phyloP scores from a whole-genome alignment of 2,113 vertebrate genomes.

The Proterorhinus semilunaris region DNA sequence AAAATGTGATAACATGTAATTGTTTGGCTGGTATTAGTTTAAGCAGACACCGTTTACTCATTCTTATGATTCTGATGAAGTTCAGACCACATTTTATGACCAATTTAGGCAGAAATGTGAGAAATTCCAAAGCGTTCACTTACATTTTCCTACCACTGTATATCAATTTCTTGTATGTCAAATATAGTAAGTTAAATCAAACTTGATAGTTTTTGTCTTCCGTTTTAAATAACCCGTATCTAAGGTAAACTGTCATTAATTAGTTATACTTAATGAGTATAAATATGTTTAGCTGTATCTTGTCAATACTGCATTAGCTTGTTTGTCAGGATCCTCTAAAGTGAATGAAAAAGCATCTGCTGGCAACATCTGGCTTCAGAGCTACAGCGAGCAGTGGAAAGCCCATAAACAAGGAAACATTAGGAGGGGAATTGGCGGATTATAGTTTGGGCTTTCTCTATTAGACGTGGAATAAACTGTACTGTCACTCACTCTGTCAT shows the following conservation, averaged over 20 bases:
- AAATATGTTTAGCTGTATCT: neutral
- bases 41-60: no score
- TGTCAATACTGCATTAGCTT: neutral
- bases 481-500: conserved; percentile 3
- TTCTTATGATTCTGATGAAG: no score
- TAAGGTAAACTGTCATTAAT: neutral
- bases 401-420: conserved; percentile 8
- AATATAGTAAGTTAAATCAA: no score
- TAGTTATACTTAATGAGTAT: neutral
- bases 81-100: no score
- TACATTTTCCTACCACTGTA: no score
- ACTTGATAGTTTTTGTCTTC: no score
- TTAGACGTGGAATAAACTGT: conserved; percentile 10
- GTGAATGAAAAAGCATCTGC: conserved; percentile 1
- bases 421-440: conserved; percentile 4
- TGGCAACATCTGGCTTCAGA: neutral
- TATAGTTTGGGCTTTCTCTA: conserved; percentile 3
- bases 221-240: no score
- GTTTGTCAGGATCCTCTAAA: neutral
- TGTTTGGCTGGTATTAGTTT: no score
- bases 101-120: no score
- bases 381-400: neutral
- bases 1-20: no score
- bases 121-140: no score
- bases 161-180: no score